A percentile compares a stretch with the other conserved stretches of the same genome.
phyloP scores from a whole-genome alignment of 2,797 vertebrate species.

The Poeciliopsis presidionis region DNA sequence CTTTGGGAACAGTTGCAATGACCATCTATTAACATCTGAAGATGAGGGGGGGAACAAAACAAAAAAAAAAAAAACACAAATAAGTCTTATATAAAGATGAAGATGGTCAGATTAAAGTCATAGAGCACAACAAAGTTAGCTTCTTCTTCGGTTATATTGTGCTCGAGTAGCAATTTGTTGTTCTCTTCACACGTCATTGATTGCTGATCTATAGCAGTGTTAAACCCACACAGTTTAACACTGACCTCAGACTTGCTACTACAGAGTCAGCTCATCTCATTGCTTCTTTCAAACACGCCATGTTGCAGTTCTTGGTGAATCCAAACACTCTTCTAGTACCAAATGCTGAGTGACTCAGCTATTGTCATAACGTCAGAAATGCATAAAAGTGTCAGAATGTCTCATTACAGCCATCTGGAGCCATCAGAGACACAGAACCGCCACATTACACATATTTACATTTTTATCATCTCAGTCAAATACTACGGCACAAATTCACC shows the following conservation, averaged over 20 bases:
- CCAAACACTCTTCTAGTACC: background rate
- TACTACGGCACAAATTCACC: slow-evolving; percentile 9
- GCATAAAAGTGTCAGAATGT: background rate
- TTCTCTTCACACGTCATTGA: slow-evolving; percentile 17
- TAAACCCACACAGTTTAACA: slow-evolving; percentile 26
- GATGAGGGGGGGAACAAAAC: background rate
- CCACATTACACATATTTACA: slow-evolving; percentile 20
- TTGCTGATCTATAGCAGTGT: slow-evolving; percentile 8
- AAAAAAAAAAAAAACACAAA: background rate
- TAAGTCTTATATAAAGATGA: background rate
- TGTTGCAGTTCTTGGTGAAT: slow-evolving; percentile 17
- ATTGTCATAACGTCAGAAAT: slow-evolving; percentile 3
- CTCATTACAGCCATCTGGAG: slow-evolving; percentile 37
- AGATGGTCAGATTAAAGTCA: background rate
- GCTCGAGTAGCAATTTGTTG: slow-evolving; percentile 13
- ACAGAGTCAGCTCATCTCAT: background rate
- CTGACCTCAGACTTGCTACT: slow-evolving; percentile 10
- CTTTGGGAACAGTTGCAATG: slow-evolving; percentile 17
- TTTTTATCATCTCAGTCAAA: slow-evolving; percentile 25
- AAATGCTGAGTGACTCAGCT: background rate
- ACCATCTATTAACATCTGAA: slow-evolving; percentile 13
- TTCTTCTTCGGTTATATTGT: slow-evolving; percentile 11
- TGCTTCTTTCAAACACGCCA: slow-evolving; percentile 3
- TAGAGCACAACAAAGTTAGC: slow-evolving; percentile 14
- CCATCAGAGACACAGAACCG: slow-evolving; percentile 5